These are phyloP conservation scores for Agonum fuliginosum DNA, from an alignment of 2,888 invertebrate genomes.

Conservation along the genomic window DNA sequence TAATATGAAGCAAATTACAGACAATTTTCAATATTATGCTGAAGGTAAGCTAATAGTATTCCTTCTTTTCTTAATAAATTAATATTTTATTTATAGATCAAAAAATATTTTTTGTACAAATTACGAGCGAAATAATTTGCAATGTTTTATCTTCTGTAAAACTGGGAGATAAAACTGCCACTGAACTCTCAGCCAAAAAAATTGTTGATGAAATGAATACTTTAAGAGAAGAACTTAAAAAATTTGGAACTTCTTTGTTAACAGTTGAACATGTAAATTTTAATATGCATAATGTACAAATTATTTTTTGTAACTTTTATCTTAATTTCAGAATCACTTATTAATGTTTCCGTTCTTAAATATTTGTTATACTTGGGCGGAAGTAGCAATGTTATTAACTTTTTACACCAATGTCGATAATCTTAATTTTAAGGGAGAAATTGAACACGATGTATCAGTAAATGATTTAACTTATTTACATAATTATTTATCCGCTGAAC, in stretches of 20 bases:
- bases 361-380: conserved; percentile 70
- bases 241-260: conserved; percentile 68
- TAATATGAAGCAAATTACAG: conserved; percentile 66
- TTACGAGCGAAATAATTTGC: conserved; percentile 66
- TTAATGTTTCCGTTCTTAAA: conserved; percentile 69
- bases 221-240: conserved; percentile 66
- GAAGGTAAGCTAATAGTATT: conserved; percentile 61
- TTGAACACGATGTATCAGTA: conserved; percentile 66
- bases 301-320: conserved; percentile 13
- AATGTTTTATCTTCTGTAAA: conserved; percentile 68
- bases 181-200: conserved; percentile 67
- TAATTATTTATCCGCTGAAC: conserved; percentile 68
- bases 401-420: conserved; percentile 65
- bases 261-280: conserved; percentile 70
- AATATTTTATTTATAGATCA: background rate
- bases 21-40: conserved; percentile 61
- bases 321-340: conserved; percentile 68
- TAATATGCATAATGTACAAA: background rate
- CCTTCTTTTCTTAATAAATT: background rate
- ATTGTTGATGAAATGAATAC: conserved; percentile 67
- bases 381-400: conserved; percentile 67
- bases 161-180: conserved; percentile 69
- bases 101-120: conserved; percentile 67
- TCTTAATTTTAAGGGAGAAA: conserved; percentile 63
- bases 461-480: conserved; percentile 69